phyloP scores from a whole-genome alignment of 2,888 invertebrate genomes.

The Macrophya alboannulata region DNA sequence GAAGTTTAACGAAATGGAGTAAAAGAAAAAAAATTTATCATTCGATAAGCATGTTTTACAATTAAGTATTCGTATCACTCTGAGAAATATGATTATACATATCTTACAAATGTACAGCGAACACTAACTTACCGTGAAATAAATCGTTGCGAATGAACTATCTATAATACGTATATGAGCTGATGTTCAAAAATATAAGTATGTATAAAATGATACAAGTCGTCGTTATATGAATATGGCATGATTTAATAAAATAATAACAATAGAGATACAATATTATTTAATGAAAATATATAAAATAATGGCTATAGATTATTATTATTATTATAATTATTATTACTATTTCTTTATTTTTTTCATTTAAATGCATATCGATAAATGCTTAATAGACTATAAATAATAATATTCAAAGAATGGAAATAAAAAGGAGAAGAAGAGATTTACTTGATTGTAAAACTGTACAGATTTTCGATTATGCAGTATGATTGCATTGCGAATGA shows the following conservation, averaged over 20 bases:
- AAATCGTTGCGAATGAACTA: conserved; percentile 2
- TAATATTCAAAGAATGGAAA: conserved; percentile 51
- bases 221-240: conserved; percentile 64
- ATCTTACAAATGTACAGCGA: conserved; percentile 47
- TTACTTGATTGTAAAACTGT: conserved; percentile 36
- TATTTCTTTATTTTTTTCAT: conserved; percentile 20
- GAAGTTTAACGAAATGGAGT: neutral
- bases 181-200: neutral
- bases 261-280: conserved; percentile 62
- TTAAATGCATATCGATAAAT: conserved; percentile 56
- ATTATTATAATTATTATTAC: neutral
- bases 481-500: conserved; percentile 51
- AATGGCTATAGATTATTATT: conserved; percentile 64
- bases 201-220: conserved; percentile 3
- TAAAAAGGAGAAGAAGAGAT: conserved; percentile 47
- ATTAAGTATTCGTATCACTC: conserved; percentile 24
- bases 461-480: conserved; percentile 15
- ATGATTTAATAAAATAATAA: conserved; percentile 71
- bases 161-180: neutral
- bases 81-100: conserved; percentile 37
- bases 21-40: neutral
- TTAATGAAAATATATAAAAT: conserved; percentile 68
- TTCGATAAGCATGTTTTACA: neutral
- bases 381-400: conserved; percentile 56
- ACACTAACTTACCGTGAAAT: conserved; percentile 24